phyloP scores from a whole-genome alignment of 2,888 invertebrate genomes.

The Spodoptera exigua region DNA sequence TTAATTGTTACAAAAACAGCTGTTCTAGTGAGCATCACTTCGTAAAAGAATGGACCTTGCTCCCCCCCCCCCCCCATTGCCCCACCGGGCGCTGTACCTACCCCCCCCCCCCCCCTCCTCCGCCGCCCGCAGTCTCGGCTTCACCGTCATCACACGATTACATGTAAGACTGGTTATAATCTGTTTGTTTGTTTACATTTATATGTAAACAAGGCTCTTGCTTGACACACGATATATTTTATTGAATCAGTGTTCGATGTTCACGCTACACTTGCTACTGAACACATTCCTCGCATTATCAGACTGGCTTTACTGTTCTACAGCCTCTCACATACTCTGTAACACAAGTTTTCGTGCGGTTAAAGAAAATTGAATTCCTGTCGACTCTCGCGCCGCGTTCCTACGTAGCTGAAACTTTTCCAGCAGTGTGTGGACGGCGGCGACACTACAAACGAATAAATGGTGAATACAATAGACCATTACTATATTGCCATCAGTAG shows the following conservation, averaged over 20 bases:
- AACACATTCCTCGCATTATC: background rate
- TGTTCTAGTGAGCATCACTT: constrained; percentile 43
- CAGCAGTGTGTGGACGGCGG: constrained; percentile 2
- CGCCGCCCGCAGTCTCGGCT: background rate
- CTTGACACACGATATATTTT: constrained; percentile 14
- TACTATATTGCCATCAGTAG: constrained; percentile 25
- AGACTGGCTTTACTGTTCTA: background rate
- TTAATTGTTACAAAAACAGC: constrained; percentile 49
- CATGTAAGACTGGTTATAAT: constrained; percentile 30
- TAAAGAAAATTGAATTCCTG: background rate
- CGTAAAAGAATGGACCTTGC: constrained; percentile 47
- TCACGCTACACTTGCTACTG: constrained; percentile 1
- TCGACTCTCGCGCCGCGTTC: constrained; percentile 17
- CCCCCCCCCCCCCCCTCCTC: background rate
- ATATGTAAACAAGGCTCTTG: constrained; percentile 33
- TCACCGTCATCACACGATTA: constrained; percentile 7
- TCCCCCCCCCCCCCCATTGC: background rate
- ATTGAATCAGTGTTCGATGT: constrained; percentile 13
- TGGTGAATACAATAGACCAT: constrained; percentile 43
- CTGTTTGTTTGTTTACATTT: constrained; percentile 52
- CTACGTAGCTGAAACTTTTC: background rate
- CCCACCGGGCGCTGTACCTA: constrained; percentile 1
- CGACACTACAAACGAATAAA: constrained; percentile 20
- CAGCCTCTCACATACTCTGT: background rate
- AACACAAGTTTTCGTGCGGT: background rate